Evolutionary conservation across 2,888 invertebrate species (phyloP).

Genomic region (Drosophila mulleri): DNA sequence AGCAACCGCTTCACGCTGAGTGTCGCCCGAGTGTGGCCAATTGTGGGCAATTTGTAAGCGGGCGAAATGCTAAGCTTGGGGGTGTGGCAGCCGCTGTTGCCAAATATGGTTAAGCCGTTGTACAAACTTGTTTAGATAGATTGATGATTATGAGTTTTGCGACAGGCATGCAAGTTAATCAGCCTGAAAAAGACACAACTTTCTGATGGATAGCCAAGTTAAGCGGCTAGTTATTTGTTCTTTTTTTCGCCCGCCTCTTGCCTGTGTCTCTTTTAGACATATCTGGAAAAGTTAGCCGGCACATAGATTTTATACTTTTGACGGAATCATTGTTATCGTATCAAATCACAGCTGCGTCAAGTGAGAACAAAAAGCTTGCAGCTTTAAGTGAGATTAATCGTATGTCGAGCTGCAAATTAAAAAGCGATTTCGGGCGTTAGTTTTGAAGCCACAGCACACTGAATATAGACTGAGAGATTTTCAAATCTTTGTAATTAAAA

Average conservation of each 20-base stretch:
- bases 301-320: constrained; percentile 3
- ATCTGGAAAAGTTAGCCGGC: constrained; percentile 5
- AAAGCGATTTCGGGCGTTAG: neutral
- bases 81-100: constrained; percentile 17
- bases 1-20: constrained; percentile 19
- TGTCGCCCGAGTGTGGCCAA: constrained; percentile 37
- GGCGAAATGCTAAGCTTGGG: constrained; percentile 6
- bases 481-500: too few species aligned
- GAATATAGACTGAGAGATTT: neutral
- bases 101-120: constrained; percentile 50
- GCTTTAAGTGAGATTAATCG: constrained; percentile 10
- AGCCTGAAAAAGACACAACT: constrained; percentile 50
- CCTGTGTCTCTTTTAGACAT: neutral
- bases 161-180: constrained; percentile 53
- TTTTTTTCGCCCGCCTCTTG: neutral
- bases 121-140: constrained; percentile 51
- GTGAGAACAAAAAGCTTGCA: neutral
- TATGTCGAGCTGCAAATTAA: constrained; percentile 1
- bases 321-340: constrained; percentile 4
- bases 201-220: constrained; percentile 45
- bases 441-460: neutral
- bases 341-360: constrained; percentile 13
- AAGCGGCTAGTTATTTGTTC: constrained; percentile 17
- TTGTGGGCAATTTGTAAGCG: constrained; percentile 47
- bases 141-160: constrained; percentile 61